phyloP scores from a whole-genome alignment of 1,140 invertebrate species.

The Prorops nasuta region DNA sequence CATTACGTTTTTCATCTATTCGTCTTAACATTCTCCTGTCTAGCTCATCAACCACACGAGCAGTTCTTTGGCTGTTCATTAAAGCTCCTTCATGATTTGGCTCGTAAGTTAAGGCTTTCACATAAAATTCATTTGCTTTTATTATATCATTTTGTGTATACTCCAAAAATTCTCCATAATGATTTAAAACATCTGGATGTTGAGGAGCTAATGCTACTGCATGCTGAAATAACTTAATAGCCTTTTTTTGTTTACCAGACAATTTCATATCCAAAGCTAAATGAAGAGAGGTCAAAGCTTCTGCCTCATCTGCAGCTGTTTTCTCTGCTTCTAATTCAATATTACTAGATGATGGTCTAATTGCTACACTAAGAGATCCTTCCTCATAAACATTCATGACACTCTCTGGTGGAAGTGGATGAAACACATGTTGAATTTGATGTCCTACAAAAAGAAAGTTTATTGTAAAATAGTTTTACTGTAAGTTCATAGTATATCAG shows the following conservation, averaged over 20 bases:
- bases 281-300: constrained; percentile 80
- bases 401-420: constrained; percentile 37
- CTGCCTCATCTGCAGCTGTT: constrained; percentile 54
- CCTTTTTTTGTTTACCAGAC: constrained; percentile 81
- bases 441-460: constrained; percentile 22
- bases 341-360: constrained; percentile 13
- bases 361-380: constrained; percentile 28
- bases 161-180: constrained; percentile 93
- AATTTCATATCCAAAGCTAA: constrained; percentile 82
- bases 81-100: constrained; percentile 81
- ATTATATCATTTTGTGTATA: constrained; percentile 82
- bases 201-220: constrained; percentile 85
- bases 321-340: constrained; percentile 22
- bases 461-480: too few relatives aligned
- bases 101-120: constrained; percentile 75
- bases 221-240: constrained; percentile 85
- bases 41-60: constrained; percentile 85
- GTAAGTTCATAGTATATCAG: too few relatives aligned
- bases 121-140: constrained; percentile 79
- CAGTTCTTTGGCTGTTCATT: constrained; percentile 78
- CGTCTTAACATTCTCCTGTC: constrained; percentile 76
- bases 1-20: constrained; percentile 85
- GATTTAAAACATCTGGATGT: constrained; percentile 88
- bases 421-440: constrained; percentile 26
- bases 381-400: constrained; percentile 45